Conservation (phyloP, 2,113 vertebrate species). For the Irena cyanogastra region DNA sequence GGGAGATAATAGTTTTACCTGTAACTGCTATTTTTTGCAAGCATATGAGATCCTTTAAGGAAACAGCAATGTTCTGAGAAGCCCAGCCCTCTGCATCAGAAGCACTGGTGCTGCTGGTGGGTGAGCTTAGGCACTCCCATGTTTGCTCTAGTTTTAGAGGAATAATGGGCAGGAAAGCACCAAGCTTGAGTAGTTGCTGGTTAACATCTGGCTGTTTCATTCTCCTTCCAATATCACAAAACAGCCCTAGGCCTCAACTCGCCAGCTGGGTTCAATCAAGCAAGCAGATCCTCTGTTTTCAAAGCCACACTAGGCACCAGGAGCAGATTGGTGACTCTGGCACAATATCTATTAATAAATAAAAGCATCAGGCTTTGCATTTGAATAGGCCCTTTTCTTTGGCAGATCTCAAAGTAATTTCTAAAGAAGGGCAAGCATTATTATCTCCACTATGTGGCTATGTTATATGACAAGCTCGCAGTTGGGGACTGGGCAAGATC, state of each 20-base stretch:
- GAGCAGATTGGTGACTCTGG: constrained; percentile 53
- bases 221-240: not conserved
- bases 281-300: not conserved
- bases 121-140: not conserved
- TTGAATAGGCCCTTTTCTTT: constrained; percentile 41
- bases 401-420: constrained; percentile 46
- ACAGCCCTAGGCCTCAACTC: not conserved
- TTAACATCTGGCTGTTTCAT: not conserved
- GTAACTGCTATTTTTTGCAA: not conserved
- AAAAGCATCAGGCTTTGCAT: constrained; percentile 48
- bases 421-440: constrained; percentile 31
- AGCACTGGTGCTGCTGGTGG: not conserved
- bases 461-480: constrained; percentile 9
- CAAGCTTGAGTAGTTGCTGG: not conserved
- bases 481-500: not conserved
- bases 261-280: not conserved
- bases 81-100: not conserved
- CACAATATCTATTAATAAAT: constrained; percentile 46
- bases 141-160: not conserved
- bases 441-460: not conserved
- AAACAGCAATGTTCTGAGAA: not conserved
- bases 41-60: not conserved
- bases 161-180: not conserved
- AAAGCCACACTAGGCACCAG: not conserved
- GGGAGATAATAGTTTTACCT: not conserved